Evolutionary conservation across 2,888 invertebrate species (phyloP).

Genomic region (Nesidiocoris tenuis): DNA sequence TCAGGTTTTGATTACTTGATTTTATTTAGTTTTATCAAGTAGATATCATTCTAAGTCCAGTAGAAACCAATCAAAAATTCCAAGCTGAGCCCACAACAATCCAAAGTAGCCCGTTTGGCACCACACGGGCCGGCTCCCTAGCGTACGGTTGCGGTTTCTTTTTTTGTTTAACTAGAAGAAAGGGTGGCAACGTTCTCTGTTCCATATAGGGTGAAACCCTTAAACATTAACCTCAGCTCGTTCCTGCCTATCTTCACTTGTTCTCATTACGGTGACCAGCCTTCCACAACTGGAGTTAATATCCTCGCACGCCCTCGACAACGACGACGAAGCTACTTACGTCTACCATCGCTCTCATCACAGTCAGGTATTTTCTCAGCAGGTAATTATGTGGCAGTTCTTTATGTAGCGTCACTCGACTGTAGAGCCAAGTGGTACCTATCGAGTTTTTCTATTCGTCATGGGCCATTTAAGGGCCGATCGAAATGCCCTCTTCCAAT

Average conservation of each 20-base stretch:
- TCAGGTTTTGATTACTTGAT: too few species aligned
- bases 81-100: too few species aligned
- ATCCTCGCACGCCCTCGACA: not conserved
- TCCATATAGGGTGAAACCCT: not conserved
- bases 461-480: not conserved
- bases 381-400: not conserved
- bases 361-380: not conserved
- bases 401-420: not conserved
- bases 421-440: not conserved
- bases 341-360: not conserved
- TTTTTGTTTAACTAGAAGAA: too few species aligned
- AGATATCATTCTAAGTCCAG: too few species aligned
- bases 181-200: not conserved
- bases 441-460: not conserved
- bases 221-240: not conserved
- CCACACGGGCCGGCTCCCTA: too few species aligned
- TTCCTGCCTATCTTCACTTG: not conserved
- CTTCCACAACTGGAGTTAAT: not conserved
- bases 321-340: not conserved
- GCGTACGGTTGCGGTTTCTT: too few species aligned
- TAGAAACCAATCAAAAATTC: too few species aligned
- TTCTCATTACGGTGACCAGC: not conserved
- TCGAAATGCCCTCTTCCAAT: not conserved
- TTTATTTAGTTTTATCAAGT: too few species aligned
- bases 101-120: too few species aligned